Conservation (phyloP, 2,888 invertebrate genomes). For the Sinohyriopsis cumingii region DNA sequence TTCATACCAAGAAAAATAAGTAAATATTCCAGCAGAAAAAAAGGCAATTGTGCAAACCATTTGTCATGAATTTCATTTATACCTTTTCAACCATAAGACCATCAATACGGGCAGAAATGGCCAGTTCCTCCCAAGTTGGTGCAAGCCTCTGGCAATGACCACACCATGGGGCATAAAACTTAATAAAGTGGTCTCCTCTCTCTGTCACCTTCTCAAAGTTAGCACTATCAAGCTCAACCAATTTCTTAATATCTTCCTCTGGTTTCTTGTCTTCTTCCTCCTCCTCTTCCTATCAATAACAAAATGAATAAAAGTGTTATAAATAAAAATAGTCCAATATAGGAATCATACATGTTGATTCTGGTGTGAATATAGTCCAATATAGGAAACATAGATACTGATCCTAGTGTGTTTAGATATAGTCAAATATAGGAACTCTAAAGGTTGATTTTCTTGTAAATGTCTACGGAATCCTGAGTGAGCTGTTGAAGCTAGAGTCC, state of each 20-base stretch:
- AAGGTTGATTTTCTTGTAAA: too few species aligned
- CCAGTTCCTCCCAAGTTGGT: constrained; percentile 88
- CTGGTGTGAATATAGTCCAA: too few species aligned
- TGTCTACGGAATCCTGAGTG: too few species aligned
- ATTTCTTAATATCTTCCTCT: neutral
- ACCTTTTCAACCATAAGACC: constrained; percentile 83
- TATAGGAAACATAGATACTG: too few species aligned
- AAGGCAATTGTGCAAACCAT: too few species aligned
- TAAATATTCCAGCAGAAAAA: too few species aligned
- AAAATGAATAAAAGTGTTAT: neutral
- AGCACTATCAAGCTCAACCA: constrained; percentile 78
- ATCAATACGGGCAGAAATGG: constrained; percentile 80
- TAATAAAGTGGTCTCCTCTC: constrained; percentile 87
- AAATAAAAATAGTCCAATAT: too few species aligned
- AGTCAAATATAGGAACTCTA: too few species aligned
- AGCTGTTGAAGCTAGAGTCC: too few species aligned
- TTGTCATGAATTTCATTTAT: neutral
- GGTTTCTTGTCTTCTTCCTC: constrained; percentile 4
- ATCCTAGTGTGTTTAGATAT: too few species aligned
- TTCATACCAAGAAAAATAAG: too few species aligned
- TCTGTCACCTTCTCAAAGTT: constrained; percentile 83
- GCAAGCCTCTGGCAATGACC: constrained; percentile 87
- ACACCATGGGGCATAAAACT: constrained; percentile 96
- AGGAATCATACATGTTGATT: too few species aligned
- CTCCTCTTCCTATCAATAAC: neutral